Evolutionary conservation across 2,113 vertebrate species (phyloP), one percentile per base, ranked within the genome.

Genomic region (Ceyx margarethae): DNA sequence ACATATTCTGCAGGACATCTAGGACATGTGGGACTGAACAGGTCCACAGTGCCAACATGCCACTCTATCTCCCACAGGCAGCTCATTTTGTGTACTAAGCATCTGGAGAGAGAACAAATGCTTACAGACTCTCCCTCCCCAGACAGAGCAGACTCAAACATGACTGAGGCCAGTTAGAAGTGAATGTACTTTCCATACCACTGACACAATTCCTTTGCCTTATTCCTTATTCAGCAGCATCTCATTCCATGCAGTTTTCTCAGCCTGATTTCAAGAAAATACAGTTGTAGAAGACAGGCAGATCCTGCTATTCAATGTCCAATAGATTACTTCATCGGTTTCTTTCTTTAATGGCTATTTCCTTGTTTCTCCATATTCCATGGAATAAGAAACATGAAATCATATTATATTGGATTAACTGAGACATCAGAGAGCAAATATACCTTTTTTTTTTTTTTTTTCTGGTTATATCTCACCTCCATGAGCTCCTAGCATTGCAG

Each of bases 391-490:
- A 79, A 28, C 26, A 45, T 4, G 19, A 60, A 85, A 46, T 5
- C 37, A 20, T 7, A 5, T 67, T 77, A 20, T 28, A 14, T 28
- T 56, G 50, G 33, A 87, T 87, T 87, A 91, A 90, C 46, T 77
- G 74, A 91, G 62, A 54, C 46, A 89, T 76, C 90, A 89, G 61
- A 89, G 25, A 90, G 23, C 31, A 90, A 87, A 83, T 28, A 62
- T 3, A 66, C n/a, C 22, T n/a, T 53, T 82, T 79, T 48, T 77
- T 50, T 33, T 23, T 43, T 54, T 51, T 25, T 51, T 50, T 46
- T 20, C 21, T 50, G 29, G 46, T 56, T 58, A 43, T 58, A 23
- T 58, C 57, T 85, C n/a, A 65, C 46, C 37, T 95, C 42, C 37
- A 26, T 2, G 37, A 83, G 29, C 31, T 81, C 42, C 53, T 62